phyloP scores from a whole-genome alignment of 2,113 vertebrate species.

The Oncorhynchus kisutch region DNA sequence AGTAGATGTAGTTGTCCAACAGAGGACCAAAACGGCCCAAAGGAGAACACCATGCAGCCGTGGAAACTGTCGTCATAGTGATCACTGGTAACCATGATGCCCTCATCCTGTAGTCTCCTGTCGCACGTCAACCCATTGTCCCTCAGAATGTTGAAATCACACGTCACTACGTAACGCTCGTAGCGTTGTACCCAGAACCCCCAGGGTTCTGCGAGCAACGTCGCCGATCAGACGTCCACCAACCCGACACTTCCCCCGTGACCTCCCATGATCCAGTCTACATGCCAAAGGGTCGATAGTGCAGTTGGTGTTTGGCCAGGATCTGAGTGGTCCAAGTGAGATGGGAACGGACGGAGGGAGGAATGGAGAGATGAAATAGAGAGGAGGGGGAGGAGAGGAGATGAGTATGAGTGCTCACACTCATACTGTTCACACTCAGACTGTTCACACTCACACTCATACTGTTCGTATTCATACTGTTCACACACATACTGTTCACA shows the following conservation, averaged over 20 bases:
- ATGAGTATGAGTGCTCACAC: slow-evolving; percentile 57
- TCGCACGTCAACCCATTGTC: slow-evolving; percentile 94
- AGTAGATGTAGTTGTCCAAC: slow-evolving; percentile 86
- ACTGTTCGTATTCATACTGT: too few relatives aligned
- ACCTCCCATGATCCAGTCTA: slow-evolving; percentile 70
- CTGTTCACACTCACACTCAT: too few relatives aligned
- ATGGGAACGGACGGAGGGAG: slow-evolving; percentile 61
- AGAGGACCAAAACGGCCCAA: slow-evolving; percentile 79
- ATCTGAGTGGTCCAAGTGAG: slow-evolving; percentile 85
- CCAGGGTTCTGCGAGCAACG: slow-evolving; percentile 79
- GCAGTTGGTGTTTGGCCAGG: slow-evolving; percentile 74
- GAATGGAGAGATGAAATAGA: slow-evolving; percentile 71
- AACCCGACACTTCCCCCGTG: slow-evolving; percentile 76
- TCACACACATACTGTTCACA: too few relatives aligned
- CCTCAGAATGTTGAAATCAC: slow-evolving; percentile 90
- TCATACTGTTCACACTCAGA: too few relatives aligned
- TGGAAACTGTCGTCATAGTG: slow-evolving; percentile 93
- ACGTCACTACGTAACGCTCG: slow-evolving; percentile 88
- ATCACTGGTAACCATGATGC: slow-evolving; percentile 84
- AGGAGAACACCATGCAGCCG: slow-evolving; percentile 89
- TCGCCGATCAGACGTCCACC: slow-evolving; percentile 80
- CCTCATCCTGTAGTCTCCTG: slow-evolving; percentile 78
- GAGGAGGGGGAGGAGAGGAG: slow-evolving; percentile 87
- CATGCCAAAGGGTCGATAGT: slow-evolving; percentile 76
- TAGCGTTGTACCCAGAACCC: slow-evolving; percentile 75